Conservation (phyloP, 2,888 invertebrate species). For the Athalia cordata region DNA sequence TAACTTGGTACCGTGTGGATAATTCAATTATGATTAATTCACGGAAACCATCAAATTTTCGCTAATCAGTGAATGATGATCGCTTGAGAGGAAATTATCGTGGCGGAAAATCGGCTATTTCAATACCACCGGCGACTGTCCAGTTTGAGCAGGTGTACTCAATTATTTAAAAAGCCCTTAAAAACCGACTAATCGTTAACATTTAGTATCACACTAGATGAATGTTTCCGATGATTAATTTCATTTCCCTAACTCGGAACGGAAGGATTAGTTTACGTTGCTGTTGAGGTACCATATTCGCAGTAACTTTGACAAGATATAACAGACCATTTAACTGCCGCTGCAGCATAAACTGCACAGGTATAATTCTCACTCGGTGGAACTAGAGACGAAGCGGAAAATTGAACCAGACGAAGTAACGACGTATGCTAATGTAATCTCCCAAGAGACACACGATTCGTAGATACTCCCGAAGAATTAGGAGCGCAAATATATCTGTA, state of each 20-base stretch:
- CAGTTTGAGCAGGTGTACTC: too few relatives aligned
- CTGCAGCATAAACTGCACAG: background rate
- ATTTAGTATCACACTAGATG: too few relatives aligned
- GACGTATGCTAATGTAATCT: constrained; percentile 42
- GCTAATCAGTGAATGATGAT: background rate
- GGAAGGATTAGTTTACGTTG: too few relatives aligned
- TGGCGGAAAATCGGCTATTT: too few relatives aligned
- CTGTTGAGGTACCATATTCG: too few relatives aligned
- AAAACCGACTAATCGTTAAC: too few relatives aligned
- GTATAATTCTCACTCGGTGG: background rate
- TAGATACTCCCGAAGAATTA: background rate
- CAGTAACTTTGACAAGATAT: background rate
- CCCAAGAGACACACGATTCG: constrained; percentile 18
- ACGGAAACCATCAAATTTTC: background rate
- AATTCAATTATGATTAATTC: background rate
- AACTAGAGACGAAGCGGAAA: background rate
- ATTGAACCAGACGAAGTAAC: constrained; percentile 4
- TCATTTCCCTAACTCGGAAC: too few relatives aligned
- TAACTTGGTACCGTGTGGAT: background rate
- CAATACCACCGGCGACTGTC: too few relatives aligned
- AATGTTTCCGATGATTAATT: too few relatives aligned
- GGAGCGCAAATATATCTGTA: too few relatives aligned
- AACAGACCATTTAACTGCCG: background rate
- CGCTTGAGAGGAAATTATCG: background rate
- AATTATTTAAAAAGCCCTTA: too few relatives aligned